Conservation (phyloP, 2,888 invertebrate genomes). For the Ceriagrion tenellum region DNA sequence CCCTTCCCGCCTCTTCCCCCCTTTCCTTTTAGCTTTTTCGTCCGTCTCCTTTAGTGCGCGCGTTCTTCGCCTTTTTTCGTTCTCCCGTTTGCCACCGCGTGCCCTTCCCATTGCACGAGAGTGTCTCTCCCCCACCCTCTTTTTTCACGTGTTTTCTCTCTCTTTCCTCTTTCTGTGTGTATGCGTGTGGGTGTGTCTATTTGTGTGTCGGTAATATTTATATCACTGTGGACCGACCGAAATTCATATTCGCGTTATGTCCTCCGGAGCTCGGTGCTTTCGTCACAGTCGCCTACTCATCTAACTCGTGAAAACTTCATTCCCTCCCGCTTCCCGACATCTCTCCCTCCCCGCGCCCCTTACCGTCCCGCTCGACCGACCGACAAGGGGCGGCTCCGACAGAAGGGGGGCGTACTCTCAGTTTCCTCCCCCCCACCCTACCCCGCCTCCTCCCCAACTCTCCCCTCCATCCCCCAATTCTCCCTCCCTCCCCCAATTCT, state of each 20-base stretch:
- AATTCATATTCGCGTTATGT: constrained; percentile 2
- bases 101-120: background rate
- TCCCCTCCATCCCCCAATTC: background rate
- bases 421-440: background rate
- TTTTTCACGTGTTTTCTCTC: background rate
- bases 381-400: no score
- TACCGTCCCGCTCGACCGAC: background rate
- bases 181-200: no score
- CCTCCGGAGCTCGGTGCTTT: background rate
- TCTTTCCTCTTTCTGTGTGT: no score
- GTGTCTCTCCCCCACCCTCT: background rate
- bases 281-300: constrained; percentile 29
- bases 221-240: background rate
- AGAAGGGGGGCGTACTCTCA: background rate
- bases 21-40: background rate
- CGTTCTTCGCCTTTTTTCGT: background rate
- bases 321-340: background rate
- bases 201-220: background rate
- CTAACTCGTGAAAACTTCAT: constrained; percentile 25
- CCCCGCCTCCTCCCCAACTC: no score
- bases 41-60: background rate
- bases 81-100: background rate
- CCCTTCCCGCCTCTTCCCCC: background rate
- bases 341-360: background rate
- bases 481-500: background rate